These are phyloP conservation scores for Heptranchias perlo DNA, from an alignment of 2,113 vertebrate genomes.

Conservation along the genomic window DNA sequence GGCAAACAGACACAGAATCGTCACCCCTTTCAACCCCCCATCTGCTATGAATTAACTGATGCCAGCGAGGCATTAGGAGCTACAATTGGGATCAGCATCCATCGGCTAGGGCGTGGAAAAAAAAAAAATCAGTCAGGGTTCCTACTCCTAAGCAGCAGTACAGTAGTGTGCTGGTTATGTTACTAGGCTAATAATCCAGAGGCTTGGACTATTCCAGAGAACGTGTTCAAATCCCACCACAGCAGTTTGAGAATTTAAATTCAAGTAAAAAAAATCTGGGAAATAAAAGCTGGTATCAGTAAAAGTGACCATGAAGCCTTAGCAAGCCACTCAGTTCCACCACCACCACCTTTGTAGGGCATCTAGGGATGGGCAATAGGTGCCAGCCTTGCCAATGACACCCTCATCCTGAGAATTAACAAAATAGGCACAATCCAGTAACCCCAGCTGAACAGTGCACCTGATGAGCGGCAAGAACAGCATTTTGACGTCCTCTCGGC, in stretches of 20 bases:
- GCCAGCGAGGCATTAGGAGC: too few species aligned
- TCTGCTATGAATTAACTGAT: too few species aligned
- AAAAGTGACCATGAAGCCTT: neutral
- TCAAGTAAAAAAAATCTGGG: neutral
- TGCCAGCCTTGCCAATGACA: neutral
- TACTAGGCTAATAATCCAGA: too few species aligned
- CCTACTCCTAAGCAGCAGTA: too few species aligned
- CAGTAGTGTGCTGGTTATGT: too few species aligned
- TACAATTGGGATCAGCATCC: too few species aligned
- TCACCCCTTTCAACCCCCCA: too few species aligned
- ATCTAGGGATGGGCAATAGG: neutral
- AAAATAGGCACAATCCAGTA: neutral
- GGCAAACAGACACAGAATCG: too few species aligned
- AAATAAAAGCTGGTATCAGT: neutral
- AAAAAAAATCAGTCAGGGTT: too few species aligned
- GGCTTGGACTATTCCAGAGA: too few species aligned
- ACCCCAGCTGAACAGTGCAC: neutral
- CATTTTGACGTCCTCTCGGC: neutral
- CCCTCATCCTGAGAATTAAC: neutral
- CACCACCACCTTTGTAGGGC: neutral
- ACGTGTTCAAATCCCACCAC: too few species aligned
- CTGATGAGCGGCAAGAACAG: neutral
- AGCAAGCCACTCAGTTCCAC: neutral
- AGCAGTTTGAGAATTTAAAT: neutral
- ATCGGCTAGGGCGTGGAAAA: too few species aligned